Percentiles rank a stretch among this genome's conserved stretches.
Conservation (phyloP, 2,113 vertebrate genomes). For the Perca schrenkii region DNA sequence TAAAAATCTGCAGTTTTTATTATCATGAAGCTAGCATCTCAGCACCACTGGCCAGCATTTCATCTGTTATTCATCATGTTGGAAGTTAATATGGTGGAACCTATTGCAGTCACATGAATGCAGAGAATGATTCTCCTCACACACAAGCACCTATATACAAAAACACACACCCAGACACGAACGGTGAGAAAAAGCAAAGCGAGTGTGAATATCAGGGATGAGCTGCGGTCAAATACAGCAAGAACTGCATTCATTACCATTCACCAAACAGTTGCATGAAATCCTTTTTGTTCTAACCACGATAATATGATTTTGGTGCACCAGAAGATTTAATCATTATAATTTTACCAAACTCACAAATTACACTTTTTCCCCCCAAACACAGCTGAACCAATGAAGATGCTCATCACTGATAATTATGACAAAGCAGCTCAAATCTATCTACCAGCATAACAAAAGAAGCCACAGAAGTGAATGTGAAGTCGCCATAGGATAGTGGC, state of each 20-base stretch:
- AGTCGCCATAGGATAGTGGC: conserved; percentile 35
- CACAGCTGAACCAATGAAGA: conserved; percentile 10
- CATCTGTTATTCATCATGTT: conserved; percentile 38
- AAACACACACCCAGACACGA: conserved; percentile 10
- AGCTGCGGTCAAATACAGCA: neutral
- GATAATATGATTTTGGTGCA: neutral
- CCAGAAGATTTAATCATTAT: neutral
- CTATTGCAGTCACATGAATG: conserved; percentile 33
- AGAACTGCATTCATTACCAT: neutral
- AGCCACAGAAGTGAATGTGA: conserved; percentile 33
- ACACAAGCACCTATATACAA: neutral
- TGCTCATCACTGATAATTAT: neutral
- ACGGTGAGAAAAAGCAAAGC: conserved; percentile 11
- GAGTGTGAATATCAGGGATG: conserved; percentile 1
- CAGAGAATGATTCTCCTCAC: conserved; percentile 54
- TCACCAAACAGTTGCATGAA: neutral
- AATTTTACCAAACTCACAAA: neutral
- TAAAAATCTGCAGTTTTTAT: neutral
- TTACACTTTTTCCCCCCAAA: no score
- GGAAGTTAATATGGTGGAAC: conserved; percentile 46
- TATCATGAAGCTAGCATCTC: neutral
- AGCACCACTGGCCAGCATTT: conserved; percentile 18
- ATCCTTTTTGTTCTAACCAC: neutral
- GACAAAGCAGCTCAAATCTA: conserved; percentile 24
- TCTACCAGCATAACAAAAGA: conserved; percentile 21